phyloP scores from a whole-genome alignment of 1,140 invertebrate genomes.

The Notospermus geniculatus region DNA sequence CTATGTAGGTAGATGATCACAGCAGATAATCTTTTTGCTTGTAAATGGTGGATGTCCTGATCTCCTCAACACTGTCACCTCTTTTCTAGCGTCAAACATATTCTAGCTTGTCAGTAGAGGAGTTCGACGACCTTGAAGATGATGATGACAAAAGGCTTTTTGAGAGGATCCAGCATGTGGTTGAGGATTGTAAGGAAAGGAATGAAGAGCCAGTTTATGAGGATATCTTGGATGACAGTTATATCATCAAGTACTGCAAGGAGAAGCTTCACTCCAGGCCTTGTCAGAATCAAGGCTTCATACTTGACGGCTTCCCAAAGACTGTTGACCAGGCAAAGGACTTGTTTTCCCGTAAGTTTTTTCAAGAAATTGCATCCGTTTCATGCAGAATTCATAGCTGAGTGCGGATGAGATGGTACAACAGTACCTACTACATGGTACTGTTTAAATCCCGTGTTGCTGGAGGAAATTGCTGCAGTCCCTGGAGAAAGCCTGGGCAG shows the following conservation, averaged over 20 bases:
- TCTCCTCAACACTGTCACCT: conserved; percentile 5
- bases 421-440: too few relatives aligned
- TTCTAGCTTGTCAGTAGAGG: conserved; percentile 19
- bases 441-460: too few relatives aligned
- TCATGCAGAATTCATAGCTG: too few relatives aligned
- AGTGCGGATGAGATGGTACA: too few relatives aligned
- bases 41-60: too few relatives aligned
- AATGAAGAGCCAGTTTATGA: conserved; percentile 22
- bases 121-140: conserved; percentile 13
- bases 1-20: too few relatives aligned
- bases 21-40: too few relatives aligned
- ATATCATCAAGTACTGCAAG: conserved; percentile 53
- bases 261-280: conserved; percentile 62
- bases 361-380: too few relatives aligned
- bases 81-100: conserved; percentile 16
- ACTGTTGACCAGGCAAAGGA: conserved; percentile 61
- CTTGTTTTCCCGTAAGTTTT: conserved; percentile 57
- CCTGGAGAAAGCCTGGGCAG: too few relatives aligned
- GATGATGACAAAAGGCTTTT: neutral
- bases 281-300: conserved; percentile 69
- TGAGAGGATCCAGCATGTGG: neutral
- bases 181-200: conserved; percentile 7
- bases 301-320: conserved; percentile 68
- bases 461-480: too few relatives aligned
- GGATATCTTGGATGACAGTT: conserved; percentile 46